phyloP scores from a whole-genome alignment of 2,888 invertebrate genomes.

The Ptycholaimellus sp. region DNA sequence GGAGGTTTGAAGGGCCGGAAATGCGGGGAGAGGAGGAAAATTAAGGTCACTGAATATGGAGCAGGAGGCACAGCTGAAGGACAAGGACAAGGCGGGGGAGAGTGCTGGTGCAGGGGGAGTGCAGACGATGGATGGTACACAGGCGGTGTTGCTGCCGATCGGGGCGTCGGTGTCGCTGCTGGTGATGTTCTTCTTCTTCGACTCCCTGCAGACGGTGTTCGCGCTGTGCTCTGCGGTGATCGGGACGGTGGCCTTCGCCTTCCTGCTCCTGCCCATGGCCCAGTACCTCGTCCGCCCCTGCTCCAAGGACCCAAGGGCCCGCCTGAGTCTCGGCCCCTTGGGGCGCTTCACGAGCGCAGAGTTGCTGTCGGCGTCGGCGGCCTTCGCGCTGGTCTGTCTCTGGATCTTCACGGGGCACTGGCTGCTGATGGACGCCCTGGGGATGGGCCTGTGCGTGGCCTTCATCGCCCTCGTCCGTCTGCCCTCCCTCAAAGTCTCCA shows the following conservation, averaged over 20 bases:
- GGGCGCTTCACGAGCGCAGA: conserved; percentile 83
- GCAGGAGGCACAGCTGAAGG: conserved; percentile 61
- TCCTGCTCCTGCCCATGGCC: conserved; percentile 82
- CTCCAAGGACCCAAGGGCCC: conserved; percentile 39
- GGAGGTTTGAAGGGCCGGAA: background rate
- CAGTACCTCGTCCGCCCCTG: conserved; percentile 71
- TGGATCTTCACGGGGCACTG: conserved; percentile 95
- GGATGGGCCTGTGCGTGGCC: conserved; percentile 89
- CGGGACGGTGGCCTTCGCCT: conserved; percentile 83
- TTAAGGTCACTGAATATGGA: conserved; percentile 74
- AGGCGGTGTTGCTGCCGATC: conserved; percentile 77
- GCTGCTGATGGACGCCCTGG: conserved; percentile 93
- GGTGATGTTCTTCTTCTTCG: conserved; percentile 96
- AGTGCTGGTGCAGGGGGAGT: conserved; percentile 53
- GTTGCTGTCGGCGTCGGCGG: conserved; percentile 65
- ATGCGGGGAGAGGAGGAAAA: conserved; percentile 6
- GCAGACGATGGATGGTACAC: conserved; percentile 84
- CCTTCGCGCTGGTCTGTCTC: conserved; percentile 74
- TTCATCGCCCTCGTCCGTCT: conserved; percentile 86
- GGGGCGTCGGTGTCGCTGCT: conserved; percentile 82
- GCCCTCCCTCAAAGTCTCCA: conserved; percentile 83
- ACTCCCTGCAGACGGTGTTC: conserved; percentile 69
- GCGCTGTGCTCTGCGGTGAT: conserved; percentile 80
- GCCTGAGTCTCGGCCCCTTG: conserved; percentile 46
- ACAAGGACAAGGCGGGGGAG: conserved; percentile 33